These are phyloP conservation scores for Acanthosepion lycidas DNA, from an alignment of 2,888 invertebrate genomes.

Conservation along the genomic window DNA sequence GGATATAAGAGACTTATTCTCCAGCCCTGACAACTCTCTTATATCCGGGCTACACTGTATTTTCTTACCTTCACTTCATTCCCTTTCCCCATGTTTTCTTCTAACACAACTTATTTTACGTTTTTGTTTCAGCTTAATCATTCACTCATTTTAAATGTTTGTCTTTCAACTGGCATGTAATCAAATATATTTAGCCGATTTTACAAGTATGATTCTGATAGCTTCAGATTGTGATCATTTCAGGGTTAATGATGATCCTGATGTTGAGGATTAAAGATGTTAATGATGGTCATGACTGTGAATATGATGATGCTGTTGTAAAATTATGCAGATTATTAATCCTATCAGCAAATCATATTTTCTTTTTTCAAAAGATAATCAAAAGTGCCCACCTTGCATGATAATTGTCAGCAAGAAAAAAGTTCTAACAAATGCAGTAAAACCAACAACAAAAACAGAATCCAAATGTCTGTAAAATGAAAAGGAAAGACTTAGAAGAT, in stretches of 20 bases:
- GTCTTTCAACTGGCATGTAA: too few relatives aligned
- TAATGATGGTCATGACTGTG: neutral
- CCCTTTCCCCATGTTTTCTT: neutral
- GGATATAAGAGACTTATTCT: too few relatives aligned
- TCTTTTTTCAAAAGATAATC: neutral
- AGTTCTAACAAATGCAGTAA: neutral
- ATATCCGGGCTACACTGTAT: too few relatives aligned
- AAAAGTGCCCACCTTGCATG: neutral
- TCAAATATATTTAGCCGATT: too few relatives aligned
- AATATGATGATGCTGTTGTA: neutral
- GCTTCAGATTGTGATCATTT: neutral
- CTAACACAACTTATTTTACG: too few relatives aligned
- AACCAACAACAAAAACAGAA: neutral
- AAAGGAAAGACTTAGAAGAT: neutral
- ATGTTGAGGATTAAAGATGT: neutral
- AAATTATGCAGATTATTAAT: neutral
- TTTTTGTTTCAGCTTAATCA: neutral
- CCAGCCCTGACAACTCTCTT: too few relatives aligned
- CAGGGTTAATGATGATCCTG: neutral
- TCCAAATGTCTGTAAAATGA: conserved; percentile 20
- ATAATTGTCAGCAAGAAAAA: neutral
- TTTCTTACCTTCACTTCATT: neutral
- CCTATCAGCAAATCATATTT: neutral
- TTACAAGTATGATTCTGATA: too few relatives aligned
- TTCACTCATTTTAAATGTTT: neutral